phyloP scores from a whole-genome alignment of 2,797 vertebrate species.

The Phataginus tetradactyla region DNA sequence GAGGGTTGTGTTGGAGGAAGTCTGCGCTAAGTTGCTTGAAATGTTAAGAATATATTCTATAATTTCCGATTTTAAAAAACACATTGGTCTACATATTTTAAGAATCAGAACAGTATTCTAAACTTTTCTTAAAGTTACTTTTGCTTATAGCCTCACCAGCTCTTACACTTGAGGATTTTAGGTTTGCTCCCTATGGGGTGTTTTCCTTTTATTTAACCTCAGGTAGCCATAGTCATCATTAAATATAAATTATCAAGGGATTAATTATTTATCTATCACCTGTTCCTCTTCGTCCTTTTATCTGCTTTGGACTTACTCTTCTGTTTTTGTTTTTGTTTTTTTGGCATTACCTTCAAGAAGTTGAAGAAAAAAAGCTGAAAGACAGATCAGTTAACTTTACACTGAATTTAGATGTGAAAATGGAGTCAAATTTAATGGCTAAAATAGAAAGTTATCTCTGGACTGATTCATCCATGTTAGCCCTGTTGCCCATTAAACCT shows the following conservation, averaged over 20 bases:
- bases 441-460: not conserved
- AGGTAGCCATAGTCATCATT: not conserved
- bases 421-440: not conserved
- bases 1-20: not conserved
- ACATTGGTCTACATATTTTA: not conserved
- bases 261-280: not conserved
- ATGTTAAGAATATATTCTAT: not conserved
- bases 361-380: not conserved
- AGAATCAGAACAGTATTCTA: not conserved
- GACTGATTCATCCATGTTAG: not conserved
- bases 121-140: not conserved
- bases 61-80: constrained; percentile 10
- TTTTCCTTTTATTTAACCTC: constrained; percentile 1
- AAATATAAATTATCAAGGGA: not conserved
- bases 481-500: not conserved
- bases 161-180: not conserved
- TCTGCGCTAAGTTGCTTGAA: not conserved
- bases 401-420: not conserved
- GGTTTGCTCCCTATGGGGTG: not conserved
- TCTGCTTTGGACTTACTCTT: not conserved
- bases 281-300: not conserved
- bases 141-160: not conserved
- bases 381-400: not conserved
- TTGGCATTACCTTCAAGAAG: not conserved
- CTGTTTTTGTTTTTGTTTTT: not conserved